Evolutionary conservation across 2,888 invertebrate genomes (phyloP), one percentile per base, ranked within the genome.

Genomic region (Mythimna loreyi): DNA sequence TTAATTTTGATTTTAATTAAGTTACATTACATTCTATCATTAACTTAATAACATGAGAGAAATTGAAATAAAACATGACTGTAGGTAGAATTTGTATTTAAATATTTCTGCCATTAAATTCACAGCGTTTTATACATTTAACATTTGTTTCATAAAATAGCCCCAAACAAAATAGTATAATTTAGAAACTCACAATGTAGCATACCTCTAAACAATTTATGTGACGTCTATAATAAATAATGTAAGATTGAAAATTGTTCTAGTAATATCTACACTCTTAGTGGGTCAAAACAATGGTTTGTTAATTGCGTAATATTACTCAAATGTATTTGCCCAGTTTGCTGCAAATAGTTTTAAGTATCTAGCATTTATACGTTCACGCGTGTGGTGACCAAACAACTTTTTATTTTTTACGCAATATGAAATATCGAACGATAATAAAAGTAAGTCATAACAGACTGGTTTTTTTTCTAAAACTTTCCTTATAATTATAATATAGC

Each of bases 331-430:
- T 86, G 88, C 88, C 88, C 86, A 88, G 86, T 90, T 88, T 86
- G 85, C 87, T 90, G 87, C 87, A 85, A 87, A 88, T 89, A 88
- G 86, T 87, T 85, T 84, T 85, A 87, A 87, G 83, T 87, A 89
- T 86, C 84, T 91, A 92, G 93, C 93, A 92, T 94, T 93, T 93
- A 91, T 91, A 90, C 82, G 86, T 90, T 92, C 91, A 92, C 90
- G 85, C 87, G 89, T 91, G 92, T 91, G 91, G 91, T 92, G 93
- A 93, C 93, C 92, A 92, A 92, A 91, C 90, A 88, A 86, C 88
- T 87, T 90, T 91, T 90, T 90, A 84, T 79, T 91, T 93, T 92
- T 92, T 92, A 92, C 90, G 91, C 91, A 90, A 91, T 91, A 88
- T 89, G 86, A 87, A 90, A 90, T 91, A 92, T 91, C 89, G 86